Percentiles rank a stretch among this genome's conserved stretches.
These are phyloP conservation scores for Campoletis raptor DNA, from an alignment of 2,888 invertebrate genomes.

Conservation along the genomic window DNA sequence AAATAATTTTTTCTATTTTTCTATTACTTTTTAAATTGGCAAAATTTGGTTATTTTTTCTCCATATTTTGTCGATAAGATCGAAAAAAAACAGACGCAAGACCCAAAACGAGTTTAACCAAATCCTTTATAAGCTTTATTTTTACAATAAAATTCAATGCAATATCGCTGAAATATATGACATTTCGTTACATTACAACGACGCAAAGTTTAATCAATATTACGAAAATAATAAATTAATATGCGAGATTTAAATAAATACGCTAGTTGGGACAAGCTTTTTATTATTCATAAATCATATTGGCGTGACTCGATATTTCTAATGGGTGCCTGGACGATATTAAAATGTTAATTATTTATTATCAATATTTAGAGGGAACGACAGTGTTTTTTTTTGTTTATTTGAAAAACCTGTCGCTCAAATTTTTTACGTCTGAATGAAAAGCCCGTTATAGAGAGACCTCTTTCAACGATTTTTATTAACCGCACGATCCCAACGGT, in stretches of 20 bases:
- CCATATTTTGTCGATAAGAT: neutral
- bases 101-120: neutral
- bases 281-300: constrained; percentile 9
- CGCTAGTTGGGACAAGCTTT: constrained; percentile 36
- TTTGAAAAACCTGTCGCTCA: constrained; percentile 12
- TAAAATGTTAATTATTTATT: constrained; percentile 34
- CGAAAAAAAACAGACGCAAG: neutral
- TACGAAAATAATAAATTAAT: constrained; percentile 5
- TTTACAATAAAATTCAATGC: neutral
- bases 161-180: neutral
- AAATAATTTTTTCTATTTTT: neutral
- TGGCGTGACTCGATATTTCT: constrained; percentile 32
- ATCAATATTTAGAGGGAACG: constrained; percentile 2
- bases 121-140: neutral
- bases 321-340: constrained; percentile 41
- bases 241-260: constrained; percentile 1
- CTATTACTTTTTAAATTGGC: neutral
- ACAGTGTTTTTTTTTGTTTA: constrained; percentile 6
- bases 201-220: neutral
- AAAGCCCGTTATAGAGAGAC: constrained; percentile 24
- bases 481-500: constrained; percentile 41
- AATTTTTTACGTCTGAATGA: constrained; percentile 26
- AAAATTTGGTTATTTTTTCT: neutral
- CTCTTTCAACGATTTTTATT: constrained; percentile 32
- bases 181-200: neutral